A percentile compares a stretch with the other conserved stretches of the same genome.
phyloP scores from a whole-genome alignment of 2,113 vertebrate species.

The Chrysemys picta region DNA sequence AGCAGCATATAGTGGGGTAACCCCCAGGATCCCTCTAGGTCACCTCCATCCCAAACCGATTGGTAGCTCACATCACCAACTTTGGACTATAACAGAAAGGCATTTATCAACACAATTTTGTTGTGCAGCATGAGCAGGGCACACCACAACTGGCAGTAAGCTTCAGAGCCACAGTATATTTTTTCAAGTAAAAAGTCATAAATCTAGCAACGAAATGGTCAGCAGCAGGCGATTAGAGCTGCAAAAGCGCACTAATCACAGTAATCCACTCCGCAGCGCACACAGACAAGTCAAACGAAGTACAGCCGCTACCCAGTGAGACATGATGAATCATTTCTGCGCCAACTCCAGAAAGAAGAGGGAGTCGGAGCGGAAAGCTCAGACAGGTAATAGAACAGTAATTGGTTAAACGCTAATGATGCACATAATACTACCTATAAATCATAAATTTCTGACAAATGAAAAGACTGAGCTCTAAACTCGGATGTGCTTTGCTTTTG shows the following conservation, averaged over 20 bases:
- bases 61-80: neutral
- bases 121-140: no score
- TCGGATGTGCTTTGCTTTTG: neutral
- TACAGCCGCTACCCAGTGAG: neutral
- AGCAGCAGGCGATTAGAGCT: fast-evolving
- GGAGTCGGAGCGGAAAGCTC: neutral
- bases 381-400: neutral
- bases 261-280: fast-evolving
- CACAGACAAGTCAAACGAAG: neutral
- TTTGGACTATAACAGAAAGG: neutral
- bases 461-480: neutral
- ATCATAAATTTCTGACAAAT: neutral
- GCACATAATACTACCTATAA: neutral
- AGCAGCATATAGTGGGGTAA: neutral
- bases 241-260: fast-evolving
- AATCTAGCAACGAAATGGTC: neutral
- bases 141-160: neutral
- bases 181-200: no score
- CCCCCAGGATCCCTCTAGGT: neutral
- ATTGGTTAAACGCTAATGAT: neutral
- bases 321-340: neutral
- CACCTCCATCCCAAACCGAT: neutral
- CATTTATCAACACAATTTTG: no score
- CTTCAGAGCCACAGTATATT: fast-evolving
- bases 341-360: neutral